These are phyloP conservation scores for Denticeps clupeoides DNA, from an alignment of 2,797 vertebrate species.

Conservation along the genomic window DNA sequence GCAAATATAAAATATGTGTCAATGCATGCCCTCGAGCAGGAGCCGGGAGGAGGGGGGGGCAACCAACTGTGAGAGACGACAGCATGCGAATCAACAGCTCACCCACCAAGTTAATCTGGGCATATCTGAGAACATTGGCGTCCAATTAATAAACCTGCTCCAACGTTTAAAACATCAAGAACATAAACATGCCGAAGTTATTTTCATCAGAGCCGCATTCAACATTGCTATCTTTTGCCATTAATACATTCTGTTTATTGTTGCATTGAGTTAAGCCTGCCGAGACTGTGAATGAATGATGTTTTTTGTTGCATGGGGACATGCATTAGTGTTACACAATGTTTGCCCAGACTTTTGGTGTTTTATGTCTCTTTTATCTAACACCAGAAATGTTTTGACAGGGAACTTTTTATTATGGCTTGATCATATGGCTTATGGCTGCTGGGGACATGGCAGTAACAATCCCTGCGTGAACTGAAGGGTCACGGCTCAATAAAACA, in stretches of 20 bases:
- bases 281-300: too few species aligned
- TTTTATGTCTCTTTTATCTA: too few species aligned
- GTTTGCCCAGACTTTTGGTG: too few species aligned
- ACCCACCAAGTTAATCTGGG: slow-evolving; percentile 3
- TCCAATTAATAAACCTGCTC: slow-evolving; percentile 12
- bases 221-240: not conserved
- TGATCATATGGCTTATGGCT: too few species aligned
- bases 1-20: slow-evolving; percentile 10
- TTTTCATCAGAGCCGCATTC: not conserved
- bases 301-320: too few species aligned
- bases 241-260: slow-evolving; percentile 4
- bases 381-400: too few species aligned
- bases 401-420: too few species aligned
- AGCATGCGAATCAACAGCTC: slow-evolving; percentile 9
- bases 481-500: too few species aligned
- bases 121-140: slow-evolving; percentile 16
- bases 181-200: not conserved
- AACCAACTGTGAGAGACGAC: slow-evolving; percentile 6
- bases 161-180: slow-evolving; percentile 5
- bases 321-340: too few species aligned
- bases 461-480: too few species aligned
- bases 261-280: too few species aligned
- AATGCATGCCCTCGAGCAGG: slow-evolving; percentile 1
- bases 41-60: not conserved
- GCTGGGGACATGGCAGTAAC: too few species aligned